Conservation (phyloP, 2,888 invertebrate genomes). For the Altica lythri region DNA sequence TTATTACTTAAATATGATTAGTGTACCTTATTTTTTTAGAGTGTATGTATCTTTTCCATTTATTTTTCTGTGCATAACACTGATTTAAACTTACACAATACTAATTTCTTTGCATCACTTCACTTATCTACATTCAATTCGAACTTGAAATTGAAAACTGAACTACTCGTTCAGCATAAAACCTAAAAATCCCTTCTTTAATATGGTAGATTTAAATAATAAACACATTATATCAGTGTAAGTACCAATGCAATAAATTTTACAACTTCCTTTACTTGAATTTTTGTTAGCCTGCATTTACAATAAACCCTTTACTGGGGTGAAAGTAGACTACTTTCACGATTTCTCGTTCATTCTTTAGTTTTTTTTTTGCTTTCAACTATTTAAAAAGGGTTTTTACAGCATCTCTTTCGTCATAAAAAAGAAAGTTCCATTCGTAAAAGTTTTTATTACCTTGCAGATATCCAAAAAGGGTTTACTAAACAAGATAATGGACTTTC, state of each 20-base stretch:
- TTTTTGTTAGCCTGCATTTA: constrained; percentile 18
- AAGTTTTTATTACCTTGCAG: constrained; percentile 43
- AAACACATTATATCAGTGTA: constrained; percentile 8
- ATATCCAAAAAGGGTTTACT: constrained; percentile 37
- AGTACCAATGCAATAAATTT: constrained; percentile 16
- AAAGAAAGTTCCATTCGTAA: constrained; percentile 45
- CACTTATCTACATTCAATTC: too few relatives aligned
- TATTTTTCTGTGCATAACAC: too few relatives aligned
- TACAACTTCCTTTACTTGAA: constrained; percentile 16
- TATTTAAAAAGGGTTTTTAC: constrained; percentile 47
- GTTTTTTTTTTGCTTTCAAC: constrained; percentile 43
- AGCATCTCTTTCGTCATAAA: constrained; percentile 42
- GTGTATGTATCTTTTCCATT: too few relatives aligned
- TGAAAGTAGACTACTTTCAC: constrained; percentile 45
- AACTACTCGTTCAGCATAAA: constrained; percentile 4
- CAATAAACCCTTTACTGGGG: constrained; percentile 45
- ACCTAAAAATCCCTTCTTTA: neutral
- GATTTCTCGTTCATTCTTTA: constrained; percentile 36
- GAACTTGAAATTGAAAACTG: constrained; percentile 16
- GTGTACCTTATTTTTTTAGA: too few relatives aligned
- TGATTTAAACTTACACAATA: too few relatives aligned
- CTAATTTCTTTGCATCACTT: too few relatives aligned
- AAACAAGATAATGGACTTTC: constrained; percentile 28
- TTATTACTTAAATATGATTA: too few relatives aligned
- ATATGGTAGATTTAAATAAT: constrained; percentile 3